Evolutionary conservation across 2,888 invertebrate species (phyloP), one percentile per base, ranked within the genome.

Genomic region (Rutpela maculata): DNA sequence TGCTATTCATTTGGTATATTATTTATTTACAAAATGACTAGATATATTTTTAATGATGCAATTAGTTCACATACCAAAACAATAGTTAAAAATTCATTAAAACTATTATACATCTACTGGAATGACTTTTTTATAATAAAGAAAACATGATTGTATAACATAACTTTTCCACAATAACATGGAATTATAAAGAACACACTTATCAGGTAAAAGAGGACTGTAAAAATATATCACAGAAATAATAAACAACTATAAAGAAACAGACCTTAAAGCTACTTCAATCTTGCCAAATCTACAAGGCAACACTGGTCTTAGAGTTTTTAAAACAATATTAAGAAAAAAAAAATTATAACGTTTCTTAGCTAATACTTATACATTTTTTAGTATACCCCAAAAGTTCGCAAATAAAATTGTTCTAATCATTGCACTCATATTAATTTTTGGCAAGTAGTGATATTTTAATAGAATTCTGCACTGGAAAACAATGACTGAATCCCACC

Each of bases 251-350:
- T 65, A 71, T 65, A 38, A 71, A 63, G 62, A 63, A 63, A 55
- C 50, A 50, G 50, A 68, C 12, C 17, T 19, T 38, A 65, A 65
- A 18, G 10, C 38, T 65, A 35, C 18, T 38, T 60, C 31, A 65
- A 66, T 26, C 62, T 76, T 77, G 77, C 78, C 79, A 72, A 67
- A 75, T 43, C 31, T 73, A 77, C 82, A 80, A 80, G 80, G 80
- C 80, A 80, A 78, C 79, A 76, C 55, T 80, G 81, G 79, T 70
- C 55, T 76, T 76, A 66, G 50, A 50, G 50, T 50, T 50, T 50
- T 50, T n/a, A 50, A 50, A 11, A 43, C 4, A 50, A 50, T 50
- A 50, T 50, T n/a, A 50, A 50, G n/a, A n/a, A 43, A 43, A 15
- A 50, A 2, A 50, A 50, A 50, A 50, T 50, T n/a, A 35, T 7